Evolutionary conservation across 2,113 vertebrate genomes (phyloP).

Genomic region (Macaca mulatta): DNA sequence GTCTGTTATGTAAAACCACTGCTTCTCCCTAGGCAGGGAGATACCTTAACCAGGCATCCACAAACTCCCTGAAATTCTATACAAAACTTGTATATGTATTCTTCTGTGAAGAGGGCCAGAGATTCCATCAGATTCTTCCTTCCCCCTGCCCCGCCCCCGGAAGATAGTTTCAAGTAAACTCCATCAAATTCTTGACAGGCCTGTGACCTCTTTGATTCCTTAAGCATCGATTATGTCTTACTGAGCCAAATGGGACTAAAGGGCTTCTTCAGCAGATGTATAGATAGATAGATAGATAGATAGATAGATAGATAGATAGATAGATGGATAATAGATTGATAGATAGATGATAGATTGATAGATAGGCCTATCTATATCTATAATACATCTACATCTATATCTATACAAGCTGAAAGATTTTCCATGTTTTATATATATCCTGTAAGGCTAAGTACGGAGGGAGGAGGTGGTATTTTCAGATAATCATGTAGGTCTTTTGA

Average conservation of each 20-base stretch:
- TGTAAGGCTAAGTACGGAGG: neutral
- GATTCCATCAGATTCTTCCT: neutral
- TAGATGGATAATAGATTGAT: too few species aligned
- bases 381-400: neutral
- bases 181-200: neutral
- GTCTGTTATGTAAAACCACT: neutral
- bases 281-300: neutral
- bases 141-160: too few species aligned
- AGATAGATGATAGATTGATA: too few species aligned
- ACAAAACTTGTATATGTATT: neutral
- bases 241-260: neutral
- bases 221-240: neutral
- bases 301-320: too few species aligned
- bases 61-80: constrained; percentile 18
- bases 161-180: too few species aligned
- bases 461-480: neutral
- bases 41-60: neutral
- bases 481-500: neutral
- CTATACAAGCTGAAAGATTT: neutral
- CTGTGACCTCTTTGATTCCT: neutral
- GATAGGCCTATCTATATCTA: too few species aligned
- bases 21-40: neutral
- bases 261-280: neutral
- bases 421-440: neutral
- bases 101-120: neutral